Percentiles rank a stretch among this genome's conserved stretches.
These are phyloP conservation scores for Oophaga sylvatica DNA, from an alignment of 2,797 vertebrate species.

Conservation along the genomic window DNA sequence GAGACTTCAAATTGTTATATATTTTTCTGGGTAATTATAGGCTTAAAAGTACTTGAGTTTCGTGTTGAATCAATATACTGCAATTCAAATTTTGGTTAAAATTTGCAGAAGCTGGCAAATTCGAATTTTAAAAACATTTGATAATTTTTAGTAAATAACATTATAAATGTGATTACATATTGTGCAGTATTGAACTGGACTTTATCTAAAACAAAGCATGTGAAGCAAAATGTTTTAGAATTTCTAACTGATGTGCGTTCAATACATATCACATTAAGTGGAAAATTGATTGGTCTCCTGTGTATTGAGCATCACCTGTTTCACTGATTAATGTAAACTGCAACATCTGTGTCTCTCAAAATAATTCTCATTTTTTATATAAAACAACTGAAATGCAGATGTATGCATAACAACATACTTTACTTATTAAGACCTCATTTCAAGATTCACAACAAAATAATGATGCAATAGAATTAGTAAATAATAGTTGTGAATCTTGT, in stretches of 20 bases:
- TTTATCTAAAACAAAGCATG: neutral
- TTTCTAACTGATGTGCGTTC: conserved; percentile 10
- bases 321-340: conserved; percentile 54
- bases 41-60: too few relatives aligned
- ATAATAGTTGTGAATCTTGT: neutral
- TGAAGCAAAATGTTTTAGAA: neutral
- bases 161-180: conserved; percentile 4
- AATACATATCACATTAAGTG: conserved; percentile 36
- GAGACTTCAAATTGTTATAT: too few relatives aligned
- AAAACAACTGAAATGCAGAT: conserved; percentile 54
- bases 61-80: too few relatives aligned
- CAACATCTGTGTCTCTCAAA: conserved; percentile 56
- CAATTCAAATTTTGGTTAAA: too few relatives aligned
- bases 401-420: conserved; percentile 30
- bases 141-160: too few relatives aligned
- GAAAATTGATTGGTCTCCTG: conserved; percentile 55
- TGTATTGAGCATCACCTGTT: conserved; percentile 57
- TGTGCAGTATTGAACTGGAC: neutral
- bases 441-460: neutral
- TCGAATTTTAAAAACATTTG: too few relatives aligned
- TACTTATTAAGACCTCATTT: conserved; percentile 8
- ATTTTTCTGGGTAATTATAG: too few relatives aligned
- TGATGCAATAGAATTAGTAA: neutral
- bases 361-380: conserved; percentile 41
- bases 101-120: too few relatives aligned